These are phyloP conservation scores for Heliconius charithonia DNA, from an alignment of 2,888 invertebrate species.

Conservation along the genomic window DNA sequence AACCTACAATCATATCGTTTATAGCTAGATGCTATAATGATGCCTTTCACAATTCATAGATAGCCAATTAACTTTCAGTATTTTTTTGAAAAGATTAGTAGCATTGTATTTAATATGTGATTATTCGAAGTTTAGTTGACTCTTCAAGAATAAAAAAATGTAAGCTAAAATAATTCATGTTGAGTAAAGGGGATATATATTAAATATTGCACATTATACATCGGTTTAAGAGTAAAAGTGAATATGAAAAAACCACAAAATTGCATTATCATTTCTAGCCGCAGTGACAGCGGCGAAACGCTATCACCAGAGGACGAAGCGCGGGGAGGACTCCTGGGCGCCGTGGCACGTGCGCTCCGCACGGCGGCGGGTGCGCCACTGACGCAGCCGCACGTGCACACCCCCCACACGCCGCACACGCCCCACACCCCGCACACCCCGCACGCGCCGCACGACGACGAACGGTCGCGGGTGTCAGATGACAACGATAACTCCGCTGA, in stretches of 20 bases:
- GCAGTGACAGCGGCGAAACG: constrained; percentile 88
- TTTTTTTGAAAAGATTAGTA: too few relatives aligned
- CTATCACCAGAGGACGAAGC: constrained; percentile 85
- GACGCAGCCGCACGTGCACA: constrained; percentile 44
- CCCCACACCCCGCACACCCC: constrained; percentile 32
- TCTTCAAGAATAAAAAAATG: too few relatives aligned
- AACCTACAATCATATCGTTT: too few relatives aligned
- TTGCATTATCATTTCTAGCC: constrained; percentile 58
- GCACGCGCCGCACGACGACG: constrained; percentile 59
- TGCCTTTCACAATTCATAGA: too few relatives aligned
- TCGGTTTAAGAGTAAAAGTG: too few relatives aligned
- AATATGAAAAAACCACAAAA: not conserved
- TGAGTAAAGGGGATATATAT: too few relatives aligned
- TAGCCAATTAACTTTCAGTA: too few relatives aligned
- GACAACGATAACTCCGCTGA: constrained; percentile 90
- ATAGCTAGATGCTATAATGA: too few relatives aligned
- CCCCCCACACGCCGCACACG: constrained; percentile 35
- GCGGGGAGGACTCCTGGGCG: constrained; percentile 84
- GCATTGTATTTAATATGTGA: too few relatives aligned
- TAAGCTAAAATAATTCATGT: too few relatives aligned
- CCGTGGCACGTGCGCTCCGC: constrained; percentile 87
- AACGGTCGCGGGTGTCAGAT: constrained; percentile 70
- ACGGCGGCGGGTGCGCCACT: constrained; percentile 51
- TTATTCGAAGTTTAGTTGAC: too few relatives aligned
- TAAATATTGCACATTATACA: too few relatives aligned